These are phyloP conservation scores for Cotesia glomerata DNA, from an alignment of 1,140 invertebrate species.

Conservation along the genomic window DNA sequence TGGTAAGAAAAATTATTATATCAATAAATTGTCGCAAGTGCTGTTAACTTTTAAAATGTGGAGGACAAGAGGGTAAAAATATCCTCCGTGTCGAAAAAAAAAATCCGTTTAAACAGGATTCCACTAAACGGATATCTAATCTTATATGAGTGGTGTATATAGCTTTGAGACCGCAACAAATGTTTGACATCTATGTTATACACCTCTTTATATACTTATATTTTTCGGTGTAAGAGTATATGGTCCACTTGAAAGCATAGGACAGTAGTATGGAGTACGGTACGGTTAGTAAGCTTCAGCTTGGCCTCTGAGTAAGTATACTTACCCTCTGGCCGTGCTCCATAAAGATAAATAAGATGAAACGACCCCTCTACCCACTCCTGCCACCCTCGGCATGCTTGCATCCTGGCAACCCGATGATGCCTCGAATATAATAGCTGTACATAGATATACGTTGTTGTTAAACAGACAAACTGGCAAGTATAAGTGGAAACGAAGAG, in stretches of 20 bases:
- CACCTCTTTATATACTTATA: not conserved
- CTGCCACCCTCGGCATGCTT: constrained; percentile 20
- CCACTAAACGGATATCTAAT: constrained; percentile 27
- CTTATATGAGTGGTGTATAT: not conserved
- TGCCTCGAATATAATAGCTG: constrained; percentile 18
- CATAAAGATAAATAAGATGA: constrained; percentile 63
- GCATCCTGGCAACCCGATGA: constrained; percentile 13
- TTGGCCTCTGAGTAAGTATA: constrained; percentile 53
- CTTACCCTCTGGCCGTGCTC: constrained; percentile 64
- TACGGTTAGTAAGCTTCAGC: constrained; percentile 16
- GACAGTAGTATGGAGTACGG: not conserved
- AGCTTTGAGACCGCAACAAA: constrained; percentile 9
- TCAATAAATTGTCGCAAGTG: constrained; percentile 2
- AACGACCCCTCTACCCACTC: constrained; percentile 19
- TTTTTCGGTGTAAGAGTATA: not conserved
- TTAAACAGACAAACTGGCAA: constrained; percentile 12
- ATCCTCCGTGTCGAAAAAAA: constrained; percentile 6
- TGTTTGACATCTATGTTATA: not conserved
- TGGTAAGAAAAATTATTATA: not conserved
- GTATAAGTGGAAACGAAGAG: not conserved
- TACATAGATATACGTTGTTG: not conserved
- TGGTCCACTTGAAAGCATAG: constrained; percentile 6
- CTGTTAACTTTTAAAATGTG: not conserved
- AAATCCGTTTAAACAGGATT: constrained; percentile 4
- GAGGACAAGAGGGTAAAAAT: not conserved